Evolutionary conservation across 2,113 vertebrate genomes (phyloP).

Genomic region (Ophiodon elongatus): DNA sequence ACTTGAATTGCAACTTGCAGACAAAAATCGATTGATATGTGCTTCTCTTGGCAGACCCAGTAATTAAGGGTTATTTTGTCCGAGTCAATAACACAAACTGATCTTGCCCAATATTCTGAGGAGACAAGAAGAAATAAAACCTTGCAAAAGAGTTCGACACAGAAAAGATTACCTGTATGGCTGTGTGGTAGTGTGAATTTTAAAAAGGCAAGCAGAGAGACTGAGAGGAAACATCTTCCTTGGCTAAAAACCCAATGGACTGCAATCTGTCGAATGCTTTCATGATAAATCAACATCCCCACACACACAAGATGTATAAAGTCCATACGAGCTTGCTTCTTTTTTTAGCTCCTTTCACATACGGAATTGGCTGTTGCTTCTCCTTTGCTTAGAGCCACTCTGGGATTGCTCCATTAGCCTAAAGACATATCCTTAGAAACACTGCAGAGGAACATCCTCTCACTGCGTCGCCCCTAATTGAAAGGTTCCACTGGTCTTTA

Average conservation of each 20-base stretch:
- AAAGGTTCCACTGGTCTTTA: constrained; percentile 27
- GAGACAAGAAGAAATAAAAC: not conserved
- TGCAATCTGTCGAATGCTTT: not conserved
- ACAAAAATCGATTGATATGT: constrained; percentile 3
- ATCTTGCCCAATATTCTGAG: not conserved
- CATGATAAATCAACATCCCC: not conserved
- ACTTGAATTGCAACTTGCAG: constrained; percentile 13
- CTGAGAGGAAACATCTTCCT: not conserved
- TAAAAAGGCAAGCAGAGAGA: not conserved
- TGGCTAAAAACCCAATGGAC: not conserved
- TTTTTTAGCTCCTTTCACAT: not conserved
- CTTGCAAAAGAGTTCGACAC: not conserved
- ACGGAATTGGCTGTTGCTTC: not conserved
- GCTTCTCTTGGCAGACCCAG: not conserved
- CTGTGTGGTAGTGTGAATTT: not conserved
- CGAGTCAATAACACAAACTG: constrained; percentile 24
- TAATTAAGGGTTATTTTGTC: constrained; percentile 40
- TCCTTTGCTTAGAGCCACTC: not conserved
- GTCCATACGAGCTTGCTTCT: constrained; percentile 8
- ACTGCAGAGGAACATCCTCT: not conserved
- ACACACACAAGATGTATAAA: not conserved
- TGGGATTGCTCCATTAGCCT: constrained; percentile 5
- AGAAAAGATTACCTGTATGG: not conserved
- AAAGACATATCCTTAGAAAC: constrained; percentile 2
- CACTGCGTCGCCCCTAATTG: constrained; percentile 8